Base-by-base conservation (phyloP, 2,113 vertebrate genomes). In the Megaceryle maxima region DNA sequence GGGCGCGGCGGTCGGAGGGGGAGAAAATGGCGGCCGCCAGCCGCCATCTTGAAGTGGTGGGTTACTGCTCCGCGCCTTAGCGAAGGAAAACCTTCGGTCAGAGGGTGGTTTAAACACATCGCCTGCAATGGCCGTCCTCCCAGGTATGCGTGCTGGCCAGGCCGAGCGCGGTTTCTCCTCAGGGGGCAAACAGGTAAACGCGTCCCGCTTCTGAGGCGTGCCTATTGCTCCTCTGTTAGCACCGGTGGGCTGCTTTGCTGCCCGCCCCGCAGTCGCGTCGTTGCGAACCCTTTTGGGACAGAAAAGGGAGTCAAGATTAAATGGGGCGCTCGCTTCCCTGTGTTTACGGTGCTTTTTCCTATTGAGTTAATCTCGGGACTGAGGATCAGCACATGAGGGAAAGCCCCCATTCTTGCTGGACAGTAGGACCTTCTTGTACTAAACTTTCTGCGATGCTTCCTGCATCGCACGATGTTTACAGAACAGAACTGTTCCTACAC, bases 1-100 rank as follows among this genome's bases (percentile, higher is more conserved):
- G n/a, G n/a, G n/a, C n/a, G 68, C 13, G 39, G 39, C 6, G 51
- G 29, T n/a, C n/a, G n/a, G n/a, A n/a, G n/a, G 51, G 9, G 66
- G 19, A 76, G 53, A 17, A 80, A 92, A 95, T 82, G 95, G 91
- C 64, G 50, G 83, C 29, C 0, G 8, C 0, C 0, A 1, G 83
- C 7, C 75, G 93, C 88, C 91, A 90, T 92, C 17, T 90, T 46
- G 41, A 0, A 0, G 1, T 0, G 6, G 0, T 0, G 14, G 9
- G 3, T 0, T 13, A 0, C 0, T 0, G 51, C 1, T 22, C 29
- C 0, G 72, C 24, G 51, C 4, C 3, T 57, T 15, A 2, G 41
- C 5, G 1, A 8, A 8, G 41, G 46, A 3, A 19, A 25, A 3
- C 0, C 21, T 26, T 22, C 1, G 5, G 14, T 1, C 10, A 4